Evolutionary conservation across 2,113 vertebrate genomes (phyloP).

Genomic region (Capreolus pygargus): DNA sequence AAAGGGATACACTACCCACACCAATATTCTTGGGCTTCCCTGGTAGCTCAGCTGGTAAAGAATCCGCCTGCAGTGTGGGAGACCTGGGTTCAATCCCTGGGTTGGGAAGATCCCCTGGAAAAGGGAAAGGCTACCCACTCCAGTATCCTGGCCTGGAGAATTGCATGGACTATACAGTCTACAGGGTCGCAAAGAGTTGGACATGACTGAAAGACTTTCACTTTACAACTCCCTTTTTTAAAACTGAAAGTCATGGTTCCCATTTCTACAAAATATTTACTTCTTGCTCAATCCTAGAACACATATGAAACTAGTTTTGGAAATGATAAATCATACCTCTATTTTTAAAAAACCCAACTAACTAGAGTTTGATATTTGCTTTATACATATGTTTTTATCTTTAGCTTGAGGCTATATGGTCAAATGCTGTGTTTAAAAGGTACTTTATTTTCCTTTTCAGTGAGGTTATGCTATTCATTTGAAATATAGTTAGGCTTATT

Average conservation of each 20-base stretch:
- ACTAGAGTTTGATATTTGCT: neutral
- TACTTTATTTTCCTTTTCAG: neutral
- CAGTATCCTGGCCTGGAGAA: neutral
- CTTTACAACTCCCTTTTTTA: neutral
- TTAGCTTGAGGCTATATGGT: neutral
- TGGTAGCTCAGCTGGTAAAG: neutral
- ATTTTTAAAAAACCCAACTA: neutral
- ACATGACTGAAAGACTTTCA: neutral
- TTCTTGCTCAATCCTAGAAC: neutral
- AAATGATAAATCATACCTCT: neutral
- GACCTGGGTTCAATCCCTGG: neutral
- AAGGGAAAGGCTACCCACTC: neutral
- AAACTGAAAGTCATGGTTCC: neutral
- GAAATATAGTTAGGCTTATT: neutral
- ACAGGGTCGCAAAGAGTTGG: neutral
- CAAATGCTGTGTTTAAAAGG: neutral
- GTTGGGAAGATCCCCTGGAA: neutral
- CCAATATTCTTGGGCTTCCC: neutral
- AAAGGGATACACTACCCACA: neutral
- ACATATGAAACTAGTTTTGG: neutral
- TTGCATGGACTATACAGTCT: neutral
- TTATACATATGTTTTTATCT: neutral
- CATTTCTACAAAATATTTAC: neutral
- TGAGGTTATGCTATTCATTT: neutral
- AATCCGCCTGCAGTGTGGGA: neutral